Evolutionary conservation across 2,888 invertebrate species (phyloP), one percentile per base, ranked within the genome.

Genomic region (Lithophane socia): DNA sequence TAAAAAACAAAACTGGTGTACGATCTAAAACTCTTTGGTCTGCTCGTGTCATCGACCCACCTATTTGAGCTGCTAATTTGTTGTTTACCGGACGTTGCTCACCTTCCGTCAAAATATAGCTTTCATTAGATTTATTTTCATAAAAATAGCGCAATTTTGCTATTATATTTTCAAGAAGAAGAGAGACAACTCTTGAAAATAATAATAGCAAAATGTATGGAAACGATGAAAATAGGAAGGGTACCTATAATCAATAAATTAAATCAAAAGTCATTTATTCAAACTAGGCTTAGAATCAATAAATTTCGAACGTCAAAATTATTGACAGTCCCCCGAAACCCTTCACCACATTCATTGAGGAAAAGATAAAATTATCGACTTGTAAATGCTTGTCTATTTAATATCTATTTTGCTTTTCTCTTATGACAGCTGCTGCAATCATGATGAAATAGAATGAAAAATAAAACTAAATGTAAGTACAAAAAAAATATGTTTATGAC

Each of bases 1-100:
- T 29, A 58, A 7, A 24, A 69, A 63, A 56, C 7, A 49, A 70
- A n/a, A 18, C 3, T 56, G 7, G 18, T 56, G 60, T 84, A 66
- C 47, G 37, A 37, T 47, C 56, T 78, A 47, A 70, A 83, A 56
- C 60, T 67, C 67, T 67, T 70, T 71, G 70, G 73, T 68, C 3
- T 24, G 47, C 54, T 52, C 49, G 44, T 80, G 87, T 89, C 87
- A 87, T 89, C 87, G 87, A 87, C 87, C 87, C 73, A 78, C 73
- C 76, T 79, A 66, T n/a, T 66, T 7, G 58, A 63, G 69, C 68
- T 89, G 87, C 88, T 86, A 87, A 87, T 79, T 80, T 74, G 49
- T 83, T 87, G 87, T 87, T 87, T 87, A 88, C 85, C 66, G 64
- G 72, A 75, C 79, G 49, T 73, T 68, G 37, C 52, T 72, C 71